Evolutionary conservation across 1,140 invertebrate genomes (phyloP), one percentile per base, ranked within the genome.

Genomic region (Cydia amplana): DNA sequence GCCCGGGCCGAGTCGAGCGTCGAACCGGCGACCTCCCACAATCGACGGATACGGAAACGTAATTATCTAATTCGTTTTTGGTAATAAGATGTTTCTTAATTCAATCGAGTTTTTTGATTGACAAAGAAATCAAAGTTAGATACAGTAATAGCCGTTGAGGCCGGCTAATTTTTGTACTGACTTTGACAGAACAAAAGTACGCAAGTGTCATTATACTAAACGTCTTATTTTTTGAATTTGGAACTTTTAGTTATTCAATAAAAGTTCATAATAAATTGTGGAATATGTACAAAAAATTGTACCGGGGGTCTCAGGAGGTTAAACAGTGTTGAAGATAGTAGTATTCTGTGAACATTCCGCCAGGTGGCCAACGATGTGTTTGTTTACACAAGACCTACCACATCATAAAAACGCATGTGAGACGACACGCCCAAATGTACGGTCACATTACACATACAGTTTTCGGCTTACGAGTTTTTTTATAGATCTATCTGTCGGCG

Each of bases 41-140:
- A 64, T 64, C 60, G 25, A 64, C 60, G 60, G 60, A 64, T 64
- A 25, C 60, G 9, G 60, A 64, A 64, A 64, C 18, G 20, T 14
- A 64, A 64, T 64, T 25, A 64, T 1, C 25, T 64, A 64, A 64
- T 64, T 25, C 25, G 20, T 25, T 64, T 51, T 51, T 18, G n/a
- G 49, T 49, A 49, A 49, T 49, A 49, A 49, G 46, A 14, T 14
- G 43, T 0, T 18, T 51, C 49, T 51, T 51, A 18, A 51, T 51
- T 51, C 49, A 51, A 51, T 51, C 18, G 49, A 5, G 49, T 18
- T 18, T n/a, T 49, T 49, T 49, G 16, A 18, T 51, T n/a, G 49
- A 51, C 49, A 18, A 51, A 18, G 49, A 49, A 49, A 49, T 43
- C 9, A 12, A 12, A 43, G 40, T 43, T 43, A 43, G 40, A 12